phyloP scores from a whole-genome alignment of 2,113 vertebrate species.

The Osmerus eperlanus region DNA sequence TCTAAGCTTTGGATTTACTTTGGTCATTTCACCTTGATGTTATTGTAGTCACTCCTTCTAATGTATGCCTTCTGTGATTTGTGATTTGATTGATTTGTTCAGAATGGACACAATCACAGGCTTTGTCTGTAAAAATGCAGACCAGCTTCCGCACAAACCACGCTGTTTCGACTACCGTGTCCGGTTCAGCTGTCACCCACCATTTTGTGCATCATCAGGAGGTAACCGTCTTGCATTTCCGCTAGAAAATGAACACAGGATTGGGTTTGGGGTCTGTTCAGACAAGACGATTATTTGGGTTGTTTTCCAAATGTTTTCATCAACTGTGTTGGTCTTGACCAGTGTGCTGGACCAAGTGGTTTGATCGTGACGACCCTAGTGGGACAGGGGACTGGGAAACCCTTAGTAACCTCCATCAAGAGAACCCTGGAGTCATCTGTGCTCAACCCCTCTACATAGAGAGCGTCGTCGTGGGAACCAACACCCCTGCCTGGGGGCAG shows the following conservation, averaged over 20 bases:
- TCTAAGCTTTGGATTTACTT: background rate
- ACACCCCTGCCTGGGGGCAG: slow-evolving; percentile 25
- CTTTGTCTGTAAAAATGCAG: slow-evolving; percentile 37
- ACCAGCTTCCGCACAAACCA: background rate
- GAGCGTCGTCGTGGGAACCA: slow-evolving; percentile 20
- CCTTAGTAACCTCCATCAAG: rapidly evolving
- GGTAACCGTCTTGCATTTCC: slow-evolving; percentile 12
- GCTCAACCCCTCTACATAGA: slow-evolving; percentile 18
- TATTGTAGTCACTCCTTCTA: background rate
- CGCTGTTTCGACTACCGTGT: slow-evolving; percentile 47
- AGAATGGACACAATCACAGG: slow-evolving; percentile 28
- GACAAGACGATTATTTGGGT: background rate
- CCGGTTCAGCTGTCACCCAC: slow-evolving; percentile 44
- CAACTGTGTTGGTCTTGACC: background rate
- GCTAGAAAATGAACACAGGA: too few species aligned
- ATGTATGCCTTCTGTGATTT: background rate
- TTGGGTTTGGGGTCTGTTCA: background rate
- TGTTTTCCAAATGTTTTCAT: background rate
- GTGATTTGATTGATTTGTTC: slow-evolving; percentile 14
- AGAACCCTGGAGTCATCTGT: slow-evolving; percentile 34
- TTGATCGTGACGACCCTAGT: slow-evolving; percentile 26
- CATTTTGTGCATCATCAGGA: slow-evolving; percentile 22
- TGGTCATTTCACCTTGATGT: background rate
- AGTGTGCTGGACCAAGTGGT: slow-evolving; percentile 56
- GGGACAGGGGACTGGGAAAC: slow-evolving; percentile 39